Evolutionary conservation across 2,888 invertebrate species (phyloP).

Genomic region (Macrosoma leucophasiata): DNA sequence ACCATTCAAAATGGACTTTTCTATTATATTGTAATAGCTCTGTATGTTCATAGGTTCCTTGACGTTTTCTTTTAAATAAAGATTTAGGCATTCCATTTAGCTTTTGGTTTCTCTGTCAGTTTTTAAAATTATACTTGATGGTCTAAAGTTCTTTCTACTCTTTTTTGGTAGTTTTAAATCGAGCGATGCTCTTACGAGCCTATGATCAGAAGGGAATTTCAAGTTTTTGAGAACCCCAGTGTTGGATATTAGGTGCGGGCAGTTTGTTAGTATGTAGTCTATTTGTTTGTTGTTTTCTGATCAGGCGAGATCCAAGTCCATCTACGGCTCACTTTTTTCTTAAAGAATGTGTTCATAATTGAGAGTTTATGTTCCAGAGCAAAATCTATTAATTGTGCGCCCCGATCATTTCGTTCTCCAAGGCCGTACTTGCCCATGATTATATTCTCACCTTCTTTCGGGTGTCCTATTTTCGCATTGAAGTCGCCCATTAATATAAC

Average conservation of each 20-base stretch:
- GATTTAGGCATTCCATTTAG: not conserved
- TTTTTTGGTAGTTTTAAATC: not conserved
- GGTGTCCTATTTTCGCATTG: conserved; percentile 22
- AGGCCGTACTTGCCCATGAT: conserved; percentile 19
- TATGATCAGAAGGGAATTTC: not conserved
- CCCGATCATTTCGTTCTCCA: conserved; percentile 15
- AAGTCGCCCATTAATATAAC: too few species aligned
- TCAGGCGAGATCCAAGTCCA: conserved; percentile 4
- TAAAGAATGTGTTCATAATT: not conserved
- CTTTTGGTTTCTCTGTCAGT: not conserved
- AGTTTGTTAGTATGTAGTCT: conserved; percentile 1
- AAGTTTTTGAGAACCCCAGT: not conserved
- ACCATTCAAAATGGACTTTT: not conserved
- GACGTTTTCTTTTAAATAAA: not conserved
- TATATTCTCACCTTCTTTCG: conserved; percentile 3
- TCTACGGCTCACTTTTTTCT: not conserved
- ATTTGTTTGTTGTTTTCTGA: conserved; percentile 1
- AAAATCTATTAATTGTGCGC: not conserved
- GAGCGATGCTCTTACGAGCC: conserved; percentile 1
- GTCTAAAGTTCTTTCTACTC: conserved; percentile 1
- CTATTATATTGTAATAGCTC: not conserved
- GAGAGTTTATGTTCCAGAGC: not conserved
- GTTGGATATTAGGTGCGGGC: not conserved
- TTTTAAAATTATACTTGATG: not conserved
- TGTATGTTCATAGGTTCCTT: not conserved